Evolutionary conservation across 2,113 vertebrate species (phyloP), one percentile per base, ranked within the genome.

Genomic region (Sander lucioperca): DNA sequence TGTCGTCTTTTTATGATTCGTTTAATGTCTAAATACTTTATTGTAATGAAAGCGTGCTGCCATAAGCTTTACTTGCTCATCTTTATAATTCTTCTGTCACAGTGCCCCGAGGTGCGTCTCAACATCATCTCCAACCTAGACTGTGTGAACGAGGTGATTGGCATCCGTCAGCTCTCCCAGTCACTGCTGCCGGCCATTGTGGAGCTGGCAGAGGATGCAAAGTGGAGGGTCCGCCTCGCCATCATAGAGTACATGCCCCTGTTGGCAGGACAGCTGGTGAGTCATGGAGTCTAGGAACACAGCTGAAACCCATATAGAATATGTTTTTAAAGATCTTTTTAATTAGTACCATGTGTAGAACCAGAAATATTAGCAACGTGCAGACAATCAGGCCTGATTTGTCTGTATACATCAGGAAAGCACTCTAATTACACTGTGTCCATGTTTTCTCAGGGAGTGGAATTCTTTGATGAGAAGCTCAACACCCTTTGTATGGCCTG

Each of bases 401-500:
- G 23, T 62, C 30, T 54, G 8, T 47, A 16, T 45, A 59, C 33
- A 1, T 67, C 4, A 79, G 45, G 58, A 78, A 75, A 27, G 71
- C 0, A 1, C 21, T 78, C 64, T 82, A 18, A 74, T 54, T 13
- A 2, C 2, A 0, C 50, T 59, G 23, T 59, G 4, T 72, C 47
- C 33, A 68, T 77, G 48, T 89, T 77, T 93, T 89, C 33, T 33
- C 82, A 98, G 97, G 97, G 97, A 86, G 96, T 98, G 92, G 97
- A 98, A 87, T 98, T 98, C 91, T 98, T 98, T 86, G 97, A 97
- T 68, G 97, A 98, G 89, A 98, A 98, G 92, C 94, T 98, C 83
- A 97, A 98, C 94, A 96, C 97, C 51, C 94, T 98, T 64, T 98
- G 97, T 79, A 98, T 98, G 97, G 97, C 97, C 77, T 98, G 97